phyloP scores from a whole-genome alignment of 2,888 invertebrate species.

The Heliconius ethilla region DNA sequence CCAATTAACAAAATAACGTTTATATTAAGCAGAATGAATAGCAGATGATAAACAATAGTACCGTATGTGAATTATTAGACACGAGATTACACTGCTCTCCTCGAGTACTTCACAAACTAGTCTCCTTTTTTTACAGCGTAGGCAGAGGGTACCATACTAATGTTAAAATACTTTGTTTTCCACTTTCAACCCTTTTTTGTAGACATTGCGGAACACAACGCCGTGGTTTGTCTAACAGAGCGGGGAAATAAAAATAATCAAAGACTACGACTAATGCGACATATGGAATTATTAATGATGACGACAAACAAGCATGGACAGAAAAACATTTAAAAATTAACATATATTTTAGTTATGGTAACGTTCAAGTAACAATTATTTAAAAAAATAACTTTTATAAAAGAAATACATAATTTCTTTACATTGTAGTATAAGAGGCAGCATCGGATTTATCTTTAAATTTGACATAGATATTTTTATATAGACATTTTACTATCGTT shows the following conservation, averaged over 20 bases:
- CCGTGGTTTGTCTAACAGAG: too few species aligned
- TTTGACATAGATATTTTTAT: background rate
- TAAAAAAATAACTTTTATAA: too few species aligned
- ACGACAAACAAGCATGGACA: background rate
- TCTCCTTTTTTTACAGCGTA: constrained; percentile 30
- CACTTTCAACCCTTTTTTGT: too few species aligned
- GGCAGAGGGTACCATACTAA: too few species aligned
- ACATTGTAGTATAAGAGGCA: background rate
- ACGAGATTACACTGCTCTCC: constrained; percentile 1
- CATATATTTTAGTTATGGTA: background rate
- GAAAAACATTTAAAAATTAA: background rate
- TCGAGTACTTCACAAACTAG: constrained; percentile 14
- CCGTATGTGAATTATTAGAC: background rate
- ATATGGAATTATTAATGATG: background rate
- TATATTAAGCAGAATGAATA: constrained; percentile 2
- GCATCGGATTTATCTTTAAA: background rate
- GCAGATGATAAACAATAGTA: background rate
- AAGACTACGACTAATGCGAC: too few species aligned
- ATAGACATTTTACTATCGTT: background rate
- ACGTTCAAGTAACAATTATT: background rate
- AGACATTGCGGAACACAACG: too few species aligned
- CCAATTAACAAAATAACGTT: background rate
- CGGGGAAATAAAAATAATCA: too few species aligned
- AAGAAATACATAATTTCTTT: background rate
- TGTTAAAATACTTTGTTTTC: too few species aligned